phyloP scores from a whole-genome alignment of 2,888 invertebrate species.

The Marronus borbonicus region DNA sequence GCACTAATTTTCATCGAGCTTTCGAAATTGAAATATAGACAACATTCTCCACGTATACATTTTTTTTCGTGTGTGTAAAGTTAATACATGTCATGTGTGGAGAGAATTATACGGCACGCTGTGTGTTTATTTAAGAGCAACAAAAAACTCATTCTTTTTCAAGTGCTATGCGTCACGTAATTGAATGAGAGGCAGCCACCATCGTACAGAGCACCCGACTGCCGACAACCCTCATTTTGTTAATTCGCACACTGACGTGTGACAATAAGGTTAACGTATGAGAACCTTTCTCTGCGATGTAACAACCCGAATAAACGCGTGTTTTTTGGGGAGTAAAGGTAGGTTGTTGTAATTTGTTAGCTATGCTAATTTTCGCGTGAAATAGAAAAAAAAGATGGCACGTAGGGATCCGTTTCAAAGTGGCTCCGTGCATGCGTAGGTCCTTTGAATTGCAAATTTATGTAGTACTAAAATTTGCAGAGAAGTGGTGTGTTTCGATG shows the following conservation, averaged over 20 bases:
- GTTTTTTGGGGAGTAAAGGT: neutral
- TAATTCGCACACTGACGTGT: slow-evolving; percentile 28
- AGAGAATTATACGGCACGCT: neutral
- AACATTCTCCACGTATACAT: too few species aligned
- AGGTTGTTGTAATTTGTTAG: neutral
- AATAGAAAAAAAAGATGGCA: too few species aligned
- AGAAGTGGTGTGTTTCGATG: too few species aligned
- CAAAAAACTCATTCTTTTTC: neutral
- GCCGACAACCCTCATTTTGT: slow-evolving; percentile 15
- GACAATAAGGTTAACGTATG: slow-evolving; percentile 19
- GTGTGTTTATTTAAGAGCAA: neutral
- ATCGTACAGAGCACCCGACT: neutral
- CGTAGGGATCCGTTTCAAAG: too few species aligned
- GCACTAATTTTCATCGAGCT: too few species aligned
- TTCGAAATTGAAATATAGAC: too few species aligned
- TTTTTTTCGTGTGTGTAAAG: neutral
- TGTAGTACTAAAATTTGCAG: too few species aligned
- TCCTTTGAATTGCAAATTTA: too few species aligned
- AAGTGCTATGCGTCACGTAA: slow-evolving; percentile 32
- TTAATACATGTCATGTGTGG: neutral
- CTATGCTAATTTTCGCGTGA: too few species aligned
- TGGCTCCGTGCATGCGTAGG: too few species aligned
- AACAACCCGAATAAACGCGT: neutral
- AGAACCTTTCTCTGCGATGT: neutral
- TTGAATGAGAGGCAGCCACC: neutral